Evolutionary conservation across 30 jellyfish, hydroid and myxozoan genomes (phyloP).

Genomic region (Euphysa ruthae): DNA sequence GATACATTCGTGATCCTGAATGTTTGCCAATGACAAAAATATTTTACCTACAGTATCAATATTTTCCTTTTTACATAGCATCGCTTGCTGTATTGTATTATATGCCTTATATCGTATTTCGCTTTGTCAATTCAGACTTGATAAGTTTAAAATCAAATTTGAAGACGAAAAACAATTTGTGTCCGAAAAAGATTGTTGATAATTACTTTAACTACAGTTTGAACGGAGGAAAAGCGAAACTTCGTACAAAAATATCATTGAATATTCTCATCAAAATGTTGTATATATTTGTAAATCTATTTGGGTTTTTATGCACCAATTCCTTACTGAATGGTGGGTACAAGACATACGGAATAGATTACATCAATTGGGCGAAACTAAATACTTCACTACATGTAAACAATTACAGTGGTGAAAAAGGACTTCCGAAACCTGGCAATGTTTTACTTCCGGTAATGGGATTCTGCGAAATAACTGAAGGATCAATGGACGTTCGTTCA

Average conservation of each 20-base stretch:
- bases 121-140: slow-evolving; percentile 21
- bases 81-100: slow-evolving; percentile 4
- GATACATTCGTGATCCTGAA: background rate
- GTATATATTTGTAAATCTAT: slow-evolving; percentile 3
- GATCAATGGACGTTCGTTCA: background rate
- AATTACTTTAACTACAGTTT: slow-evolving; percentile 9
- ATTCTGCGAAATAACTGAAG: slow-evolving; percentile 17
- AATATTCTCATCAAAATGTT: slow-evolving; percentile 5
- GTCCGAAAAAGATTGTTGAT: slow-evolving; percentile 9
- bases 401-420: background rate
- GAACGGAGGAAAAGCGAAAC: slow-evolving; percentile 22
- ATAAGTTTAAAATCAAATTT: background rate
- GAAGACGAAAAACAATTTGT: background rate
- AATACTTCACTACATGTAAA: background rate
- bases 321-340: background rate
- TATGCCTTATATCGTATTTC: slow-evolving; percentile 21
- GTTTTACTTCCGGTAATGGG: slow-evolving; percentile 25
- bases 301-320: slow-evolving; percentile 5
- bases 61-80: slow-evolving; percentile 26
- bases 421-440: slow-evolving; percentile 21
- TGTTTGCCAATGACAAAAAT: slow-evolving; percentile 16
- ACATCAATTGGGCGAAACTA: slow-evolving; percentile 12
- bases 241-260: background rate
- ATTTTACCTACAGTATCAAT: slow-evolving; percentile 11
- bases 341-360: slow-evolving; percentile 1